These are phyloP conservation scores for Chrysomela aeneicollis DNA, from an alignment of 2,888 invertebrate species.

Conservation along the genomic window DNA sequence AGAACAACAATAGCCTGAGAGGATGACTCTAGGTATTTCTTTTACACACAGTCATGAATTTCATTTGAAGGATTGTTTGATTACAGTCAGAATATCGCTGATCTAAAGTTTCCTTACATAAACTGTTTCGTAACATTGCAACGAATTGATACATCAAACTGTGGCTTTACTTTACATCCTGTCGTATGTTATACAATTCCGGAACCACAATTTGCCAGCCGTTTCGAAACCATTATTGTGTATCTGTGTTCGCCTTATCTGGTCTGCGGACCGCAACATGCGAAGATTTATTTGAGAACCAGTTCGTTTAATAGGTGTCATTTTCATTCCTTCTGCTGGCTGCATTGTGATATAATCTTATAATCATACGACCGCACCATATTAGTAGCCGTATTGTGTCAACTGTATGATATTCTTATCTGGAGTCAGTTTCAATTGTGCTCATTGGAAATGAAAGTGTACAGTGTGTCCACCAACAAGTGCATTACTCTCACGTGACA, in stretches of 20 bases:
- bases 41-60: too few relatives aligned
- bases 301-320: conserved; percentile 10
- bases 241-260: conserved; percentile 8
- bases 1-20: too few relatives aligned
- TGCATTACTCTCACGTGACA: too few relatives aligned
- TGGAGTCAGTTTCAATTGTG: neutral
- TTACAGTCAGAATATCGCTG: too few relatives aligned
- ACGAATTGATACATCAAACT: neutral
- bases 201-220: conserved; percentile 8
- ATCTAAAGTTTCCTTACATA: too few relatives aligned
- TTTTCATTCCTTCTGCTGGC: conserved; percentile 7
- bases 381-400: neutral
- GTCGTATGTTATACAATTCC: conserved; percentile 4
- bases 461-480: too few relatives aligned
- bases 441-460: too few relatives aligned
- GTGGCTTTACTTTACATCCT: neutral
- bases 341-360: conserved; percentile 8
- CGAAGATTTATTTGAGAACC: conserved; percentile 6
- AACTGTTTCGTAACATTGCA: too few relatives aligned
- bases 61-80: too few relatives aligned
- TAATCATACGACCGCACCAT: neutral
- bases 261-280: neutral
- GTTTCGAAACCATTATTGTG: neutral
- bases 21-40: too few relatives aligned
- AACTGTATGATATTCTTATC: conserved; percentile 1